A percentile compares a stretch with the other conserved stretches of the same genome.
These are phyloP conservation scores for Platyura marginata DNA, from an alignment of 1,140 invertebrate genomes.

Conservation along the genomic window DNA sequence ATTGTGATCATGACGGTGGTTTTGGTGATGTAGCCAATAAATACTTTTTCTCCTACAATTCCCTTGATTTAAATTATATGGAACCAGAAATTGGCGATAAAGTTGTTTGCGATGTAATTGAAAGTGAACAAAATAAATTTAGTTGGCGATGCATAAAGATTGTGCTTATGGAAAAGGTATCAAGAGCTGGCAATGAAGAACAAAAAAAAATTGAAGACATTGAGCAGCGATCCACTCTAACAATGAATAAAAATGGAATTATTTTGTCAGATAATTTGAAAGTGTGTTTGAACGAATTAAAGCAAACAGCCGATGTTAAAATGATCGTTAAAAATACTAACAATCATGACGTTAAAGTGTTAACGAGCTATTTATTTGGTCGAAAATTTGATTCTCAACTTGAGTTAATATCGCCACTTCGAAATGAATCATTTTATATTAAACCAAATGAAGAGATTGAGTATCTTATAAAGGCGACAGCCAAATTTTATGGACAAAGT, in stretches of 20 bases:
- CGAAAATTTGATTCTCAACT: conserved; percentile 21
- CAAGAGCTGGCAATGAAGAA: conserved; percentile 1
- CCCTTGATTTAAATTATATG: conserved; percentile 5
- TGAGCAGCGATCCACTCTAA: too few relatives aligned
- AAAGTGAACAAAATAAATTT: too few relatives aligned
- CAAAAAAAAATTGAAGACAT: conserved; percentile 30
- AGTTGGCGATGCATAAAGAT: conserved; percentile 18
- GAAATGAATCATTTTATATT: conserved; percentile 13
- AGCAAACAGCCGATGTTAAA: conserved; percentile 16
- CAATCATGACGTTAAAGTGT: conserved; percentile 12
- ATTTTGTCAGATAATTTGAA: conserved; percentile 21
- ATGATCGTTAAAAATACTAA: conserved; percentile 22
- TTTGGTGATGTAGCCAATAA: conserved; percentile 6
- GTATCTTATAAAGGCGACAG: conserved; percentile 26
- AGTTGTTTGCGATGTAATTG: conserved; percentile 13
- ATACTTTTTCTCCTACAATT: conserved; percentile 10
- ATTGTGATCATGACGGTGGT: too few relatives aligned
- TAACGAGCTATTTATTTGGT: conserved; percentile 14
- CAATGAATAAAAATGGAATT: conserved; percentile 26
- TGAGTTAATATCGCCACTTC: conserved; percentile 12
- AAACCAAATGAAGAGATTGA: conserved; percentile 14
- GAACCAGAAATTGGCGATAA: conserved; percentile 12
- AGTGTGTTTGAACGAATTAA: conserved; percentile 19
- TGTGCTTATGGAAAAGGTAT: conserved; percentile 7
- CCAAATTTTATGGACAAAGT: conserved; percentile 33